Base-by-base conservation (phyloP, 2,888 invertebrate species). In the Xestobium rufovillosum region DNA sequence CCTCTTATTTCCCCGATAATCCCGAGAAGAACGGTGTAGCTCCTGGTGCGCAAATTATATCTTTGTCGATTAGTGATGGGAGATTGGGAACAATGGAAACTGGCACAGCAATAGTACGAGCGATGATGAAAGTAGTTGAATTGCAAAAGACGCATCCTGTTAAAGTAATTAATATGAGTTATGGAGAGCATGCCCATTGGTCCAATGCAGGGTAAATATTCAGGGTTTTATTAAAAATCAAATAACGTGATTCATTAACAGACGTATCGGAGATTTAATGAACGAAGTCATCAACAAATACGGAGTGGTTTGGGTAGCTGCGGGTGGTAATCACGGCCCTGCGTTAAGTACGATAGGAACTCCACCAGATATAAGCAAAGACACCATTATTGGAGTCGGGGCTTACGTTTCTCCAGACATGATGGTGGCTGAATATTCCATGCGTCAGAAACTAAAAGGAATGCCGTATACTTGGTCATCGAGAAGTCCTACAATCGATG, bases 401-500 rank as follows among this genome's bases (percentile, higher is more conserved):
- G 97, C 97, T 9, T 96, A 92, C 68, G 91, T 97, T 42, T 94
- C 95, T 0, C 89, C 95, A 0, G 91, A 92, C 57, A 97, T 97
- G 95, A 94, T 94, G 89, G 72, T 82, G 34, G 91, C 94, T 2
- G 91, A 94, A 60, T 96, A 96, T 70, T 87, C 92, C 0, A 74
- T 96, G 70, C 75, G 90, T 29, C 78, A 85, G 59, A 83, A 82
- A 62, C 67, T 87, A 48, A 79, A 44, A 58, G 84, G 83, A 34
- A 88, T 85, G 68, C 84, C 90, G 6, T 97, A 89, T 67, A 88
- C 88, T 28, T 90, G 90, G 90, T 80, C 84, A 40, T 87, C 87
- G n/a, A 75, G 90, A 42, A 89, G 84, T 55, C 94, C 86, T 42
- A 83, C 77, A 58, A 72, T 83, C 30, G 94, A 96, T 65, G 98